Percentiles rank a stretch among this genome's conserved stretches.
Conservation (phyloP, 53 echinoderm and acorn worm species). For the Patiria pectinifera region DNA sequence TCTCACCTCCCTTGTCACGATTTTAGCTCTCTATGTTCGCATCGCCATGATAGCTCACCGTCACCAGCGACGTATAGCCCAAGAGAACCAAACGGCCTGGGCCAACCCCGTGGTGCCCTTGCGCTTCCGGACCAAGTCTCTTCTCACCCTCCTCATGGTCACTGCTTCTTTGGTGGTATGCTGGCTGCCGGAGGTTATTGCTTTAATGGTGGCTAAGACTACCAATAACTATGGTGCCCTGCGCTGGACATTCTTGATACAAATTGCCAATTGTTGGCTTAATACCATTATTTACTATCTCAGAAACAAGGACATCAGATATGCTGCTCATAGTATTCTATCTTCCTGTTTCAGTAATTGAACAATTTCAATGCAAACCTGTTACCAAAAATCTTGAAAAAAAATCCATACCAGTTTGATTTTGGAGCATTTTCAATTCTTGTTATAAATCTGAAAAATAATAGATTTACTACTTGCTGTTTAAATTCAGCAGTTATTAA, state of each 20-base stretch:
- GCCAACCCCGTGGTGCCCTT: not conserved
- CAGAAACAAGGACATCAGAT: conserved; percentile 26
- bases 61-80: conserved; percentile 35
- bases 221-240: not conserved
- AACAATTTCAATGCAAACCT: not conserved
- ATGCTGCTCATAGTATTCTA: conserved; percentile 39
- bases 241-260: conserved; percentile 36
- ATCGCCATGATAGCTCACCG: conserved; percentile 31
- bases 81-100: not conserved
- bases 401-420: no score
- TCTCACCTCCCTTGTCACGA: conserved; percentile 3
- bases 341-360: conserved; percentile 2
- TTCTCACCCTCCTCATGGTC: conserved; percentile 33
- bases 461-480: no score
- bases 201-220: conserved; percentile 10
- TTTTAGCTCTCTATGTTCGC: conserved; percentile 34
- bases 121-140: conserved; percentile 12
- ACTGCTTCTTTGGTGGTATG: conserved; percentile 23
- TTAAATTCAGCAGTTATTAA: no score
- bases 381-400: not conserved
- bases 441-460: no score
- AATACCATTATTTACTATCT: conserved; percentile 52
- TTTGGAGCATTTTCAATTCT: no score
- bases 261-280: conserved; percentile 46
- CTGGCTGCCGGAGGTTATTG: conserved; percentile 48